Evolutionary conservation across 2,797 vertebrate species (phyloP), one percentile per base, ranked within the genome.

Genomic region (Danio tinwini): DNA sequence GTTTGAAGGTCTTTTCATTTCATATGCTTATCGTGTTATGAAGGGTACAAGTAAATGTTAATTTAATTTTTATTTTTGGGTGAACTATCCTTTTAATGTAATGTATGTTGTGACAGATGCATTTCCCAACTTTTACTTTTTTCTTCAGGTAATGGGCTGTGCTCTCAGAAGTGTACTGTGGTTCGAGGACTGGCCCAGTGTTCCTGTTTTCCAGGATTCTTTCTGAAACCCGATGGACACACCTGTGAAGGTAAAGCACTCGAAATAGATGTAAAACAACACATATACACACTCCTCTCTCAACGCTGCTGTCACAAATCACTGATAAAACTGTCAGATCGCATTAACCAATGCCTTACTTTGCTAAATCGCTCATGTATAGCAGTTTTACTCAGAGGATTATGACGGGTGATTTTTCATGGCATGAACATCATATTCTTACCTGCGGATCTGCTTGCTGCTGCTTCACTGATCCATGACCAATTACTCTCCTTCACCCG

Each of bases 121-220:
- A 11, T 76, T 50, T 80, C 71, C 63, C 47, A 58, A 11, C 55
- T 62, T 82, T 68, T 44, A 71, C 12, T 80, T 62, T 19, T 74
- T n/a, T 80, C 19, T 29, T 0, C 63, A 98, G 97, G 91, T 81
- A 95, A 94, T 0, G 93, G 93, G 1, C 93, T 88, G 19, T 98
- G 96, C 87, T 93, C 93, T 82, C 96, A 98, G 76, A 88, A 90
- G 58, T 98, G 97, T 87, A 75, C 5, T 0, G 16, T 82, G 1
- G 73, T 91, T 47, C 90, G 85, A 39, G 94, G 91, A 29, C 82
- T 68, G 0, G 90, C 87, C 3, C 87, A 69, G 52, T 98, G 97
- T 81, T 97, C 96, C 82, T 98, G 97, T 87, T 94, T 95, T 78
- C 87, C 93, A 1, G 96, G 96, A 2, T 97, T 95, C 42, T 92